phyloP scores from a whole-genome alignment of 2,797 vertebrate genomes.

The Typhlichthys eigenmanni region DNA sequence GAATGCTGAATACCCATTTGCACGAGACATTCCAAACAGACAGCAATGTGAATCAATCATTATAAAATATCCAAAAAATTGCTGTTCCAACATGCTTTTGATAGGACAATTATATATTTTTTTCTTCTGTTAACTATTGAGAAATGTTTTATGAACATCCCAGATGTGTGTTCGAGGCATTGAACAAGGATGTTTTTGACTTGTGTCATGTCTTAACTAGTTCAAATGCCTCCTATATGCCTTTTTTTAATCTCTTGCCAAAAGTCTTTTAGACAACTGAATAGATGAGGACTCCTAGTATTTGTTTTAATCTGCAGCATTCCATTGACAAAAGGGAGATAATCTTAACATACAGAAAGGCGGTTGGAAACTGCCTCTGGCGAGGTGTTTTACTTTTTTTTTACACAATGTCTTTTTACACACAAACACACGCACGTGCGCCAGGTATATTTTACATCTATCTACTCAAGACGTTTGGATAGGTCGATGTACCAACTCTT shows the following conservation, averaged over 20 bases:
- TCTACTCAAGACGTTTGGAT: slow-evolving; percentile 41
- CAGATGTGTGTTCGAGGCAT: slow-evolving; percentile 25
- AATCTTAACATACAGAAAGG: slow-evolving; percentile 61
- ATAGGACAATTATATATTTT: slow-evolving; percentile 1
- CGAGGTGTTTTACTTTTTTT: slow-evolving; percentile 58
- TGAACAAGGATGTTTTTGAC: slow-evolving; percentile 29
- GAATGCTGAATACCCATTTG: neutral
- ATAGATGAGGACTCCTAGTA: slow-evolving; percentile 69
- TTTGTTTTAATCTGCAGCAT: slow-evolving; percentile 70
- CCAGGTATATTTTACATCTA: slow-evolving; percentile 22
- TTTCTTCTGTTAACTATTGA: slow-evolving; percentile 20
- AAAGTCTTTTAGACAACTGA: slow-evolving; percentile 52
- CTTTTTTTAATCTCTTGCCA: slow-evolving; percentile 60
- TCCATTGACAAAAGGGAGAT: slow-evolving; percentile 76
- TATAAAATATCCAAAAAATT: neutral
- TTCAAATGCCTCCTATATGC: slow-evolving; percentile 57
- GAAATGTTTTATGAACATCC: slow-evolving; percentile 47
- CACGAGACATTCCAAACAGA: slow-evolving; percentile 13
- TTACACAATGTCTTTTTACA: slow-evolving; percentile 41
- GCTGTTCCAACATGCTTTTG: neutral
- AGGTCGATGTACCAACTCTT: slow-evolving; percentile 50
- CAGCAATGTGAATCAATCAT: neutral
- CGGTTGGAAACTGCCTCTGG: slow-evolving; percentile 62
- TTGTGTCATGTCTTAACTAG: slow-evolving; percentile 61
- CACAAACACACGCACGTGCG: slow-evolving; percentile 35